Evolutionary conservation across 2,113 vertebrate species (phyloP), one percentile per base, ranked within the genome.

Genomic region (Proterorhinus semilunaris): DNA sequence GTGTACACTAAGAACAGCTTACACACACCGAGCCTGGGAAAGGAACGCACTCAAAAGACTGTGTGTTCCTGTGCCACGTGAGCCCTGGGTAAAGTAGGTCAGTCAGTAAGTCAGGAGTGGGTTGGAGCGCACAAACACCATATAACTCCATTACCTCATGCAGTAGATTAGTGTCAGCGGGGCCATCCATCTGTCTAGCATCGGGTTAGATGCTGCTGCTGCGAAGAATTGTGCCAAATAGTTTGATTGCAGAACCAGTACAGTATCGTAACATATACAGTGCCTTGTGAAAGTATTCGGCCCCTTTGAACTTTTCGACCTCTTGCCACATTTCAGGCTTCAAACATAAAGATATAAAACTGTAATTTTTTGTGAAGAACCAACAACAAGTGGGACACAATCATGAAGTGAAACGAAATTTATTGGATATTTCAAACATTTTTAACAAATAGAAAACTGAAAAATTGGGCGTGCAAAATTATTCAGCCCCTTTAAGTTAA

Each of bases 121-220:
- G 76, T 79, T 70, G 73, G 69, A 86, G 83, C 46, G 76, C 79
- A 74, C 78, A 84, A 81, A 88, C 87, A 83, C 62, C 64, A 58
- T 48, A 85, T 86, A 83, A 87, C 86, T 87, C 86, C 87, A 86
- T 90, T 88, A 91, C 87, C 87, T 91, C 88, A 90, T 66, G 45
- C 79, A 59, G 83, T 65, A 76, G 86, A 91, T 90, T 87, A 87
- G 79, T 87, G 90, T 90, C 88, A 87, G 79, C 81, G 83, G 71
- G 71, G 15, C 68, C 70, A 71, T 86, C 86, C 87, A 86, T 89
- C 88, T 89, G 86, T 87, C 73, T 74, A 6, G 0, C 68, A 66
- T 75, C 45, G 74, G 70, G 71, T 86, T 78, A 71, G 83, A 52
- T 83, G 82, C 27, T 36, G 82, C 79, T 8, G 66, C 36, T 67